These are phyloP conservation scores for Laupala kohalensis DNA, from an alignment of 1,140 invertebrate genomes.

Conservation along the genomic window DNA sequence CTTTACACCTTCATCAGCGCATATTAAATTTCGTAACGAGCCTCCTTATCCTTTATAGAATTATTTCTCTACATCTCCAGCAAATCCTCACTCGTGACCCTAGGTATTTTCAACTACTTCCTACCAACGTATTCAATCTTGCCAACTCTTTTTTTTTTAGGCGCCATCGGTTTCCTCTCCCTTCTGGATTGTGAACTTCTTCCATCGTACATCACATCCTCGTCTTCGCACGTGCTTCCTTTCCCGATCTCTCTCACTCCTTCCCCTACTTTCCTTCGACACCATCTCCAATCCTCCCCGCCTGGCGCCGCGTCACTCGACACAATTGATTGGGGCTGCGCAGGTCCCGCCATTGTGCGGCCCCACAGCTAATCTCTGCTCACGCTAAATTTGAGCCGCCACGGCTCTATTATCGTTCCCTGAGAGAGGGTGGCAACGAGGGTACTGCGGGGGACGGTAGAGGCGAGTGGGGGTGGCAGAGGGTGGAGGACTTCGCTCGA, in stretches of 20 bases:
- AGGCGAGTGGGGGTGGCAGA: no score
- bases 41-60: no score
- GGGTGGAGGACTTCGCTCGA: no score
- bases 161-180: background rate
- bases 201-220: background rate
- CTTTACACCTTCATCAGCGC: no score
- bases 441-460: background rate
- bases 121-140: background rate
- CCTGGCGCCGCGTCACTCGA: background rate
- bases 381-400: constrained; percentile 1
- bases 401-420: background rate
- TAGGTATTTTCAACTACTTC: background rate
- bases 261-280: background rate
- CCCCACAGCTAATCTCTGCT: background rate
- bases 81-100: no score
- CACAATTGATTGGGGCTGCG: background rate
- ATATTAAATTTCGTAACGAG: no score
- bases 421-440: background rate
- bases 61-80: no score
- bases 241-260: background rate
- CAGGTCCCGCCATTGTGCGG: background rate
- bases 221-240: background rate
- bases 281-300: background rate
- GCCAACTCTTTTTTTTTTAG: no score
- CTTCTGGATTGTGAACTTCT: no score